Evolutionary conservation across 2,888 invertebrate species (phyloP).

Genomic region (Diloba caeruleocephala): DNA sequence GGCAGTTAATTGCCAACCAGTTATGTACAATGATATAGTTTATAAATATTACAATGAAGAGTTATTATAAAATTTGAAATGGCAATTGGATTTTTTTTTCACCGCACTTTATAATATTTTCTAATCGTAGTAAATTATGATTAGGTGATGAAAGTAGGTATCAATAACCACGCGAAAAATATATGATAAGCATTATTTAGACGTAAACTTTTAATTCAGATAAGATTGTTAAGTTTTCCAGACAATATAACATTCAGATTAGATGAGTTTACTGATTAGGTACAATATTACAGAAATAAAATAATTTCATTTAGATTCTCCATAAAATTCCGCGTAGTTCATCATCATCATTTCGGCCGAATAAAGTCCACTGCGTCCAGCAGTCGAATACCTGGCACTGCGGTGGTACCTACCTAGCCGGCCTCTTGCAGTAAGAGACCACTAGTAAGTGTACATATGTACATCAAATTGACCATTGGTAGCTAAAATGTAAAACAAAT

Average conservation of each 20-base stretch:
- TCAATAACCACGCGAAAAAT: background rate
- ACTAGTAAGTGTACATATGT: too few species aligned
- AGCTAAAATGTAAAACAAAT: background rate
- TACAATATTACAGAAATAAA: too few species aligned
- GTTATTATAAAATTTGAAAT: conserved; percentile 14
- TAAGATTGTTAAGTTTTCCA: background rate
- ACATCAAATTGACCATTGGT: too few species aligned
- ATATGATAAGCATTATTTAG: conserved; percentile 24
- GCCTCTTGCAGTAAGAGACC: too few species aligned
- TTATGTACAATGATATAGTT: conserved; percentile 14
- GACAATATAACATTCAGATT: too few species aligned
- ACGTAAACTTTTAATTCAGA: conserved; percentile 29
- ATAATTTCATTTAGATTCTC: too few species aligned
- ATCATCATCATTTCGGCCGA: too few species aligned
- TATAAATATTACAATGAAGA: conserved; percentile 2
- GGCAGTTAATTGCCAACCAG: conserved; percentile 12
- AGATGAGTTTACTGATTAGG: too few species aligned
- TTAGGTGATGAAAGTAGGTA: background rate
- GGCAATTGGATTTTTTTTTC: conserved; percentile 18
- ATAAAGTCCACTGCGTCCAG: too few species aligned
- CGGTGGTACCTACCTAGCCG: too few species aligned
- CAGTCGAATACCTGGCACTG: too few species aligned
- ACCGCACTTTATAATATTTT: background rate
- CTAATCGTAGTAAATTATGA: background rate
- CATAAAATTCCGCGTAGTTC: too few species aligned